phyloP scores from a whole-genome alignment of 2,113 vertebrate genomes.

The Phasianus colchicus region DNA sequence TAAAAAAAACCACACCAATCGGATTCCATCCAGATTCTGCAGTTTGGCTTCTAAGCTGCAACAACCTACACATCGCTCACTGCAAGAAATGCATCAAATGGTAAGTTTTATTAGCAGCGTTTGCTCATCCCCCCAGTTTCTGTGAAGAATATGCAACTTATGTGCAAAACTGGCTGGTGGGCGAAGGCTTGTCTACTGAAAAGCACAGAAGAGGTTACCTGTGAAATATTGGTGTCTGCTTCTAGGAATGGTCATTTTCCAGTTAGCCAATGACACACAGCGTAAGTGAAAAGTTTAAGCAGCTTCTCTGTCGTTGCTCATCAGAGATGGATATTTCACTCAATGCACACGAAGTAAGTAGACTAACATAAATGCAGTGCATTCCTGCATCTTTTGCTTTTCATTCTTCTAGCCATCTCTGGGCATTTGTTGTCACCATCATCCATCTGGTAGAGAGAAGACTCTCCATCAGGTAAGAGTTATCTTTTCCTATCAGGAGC shows the following conservation, averaged over 20 bases:
- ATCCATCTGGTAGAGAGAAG: not conserved
- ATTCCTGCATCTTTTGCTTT: not conserved
- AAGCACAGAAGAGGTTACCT: not conserved
- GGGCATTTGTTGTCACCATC: not conserved
- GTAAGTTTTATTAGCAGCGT: not conserved
- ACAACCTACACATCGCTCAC: not conserved
- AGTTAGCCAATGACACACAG: not conserved
- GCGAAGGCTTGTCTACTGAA: not conserved
- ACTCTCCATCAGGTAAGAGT: not conserved
- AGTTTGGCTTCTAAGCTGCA: not conserved
- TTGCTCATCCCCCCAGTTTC: not conserved
- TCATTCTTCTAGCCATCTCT: not conserved
- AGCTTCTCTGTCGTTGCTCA: not conserved
- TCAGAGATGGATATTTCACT: not conserved
- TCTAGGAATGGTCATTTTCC: constrained; percentile 1
- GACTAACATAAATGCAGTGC: not conserved
- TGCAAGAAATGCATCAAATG: not conserved
- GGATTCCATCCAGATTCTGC: not conserved
- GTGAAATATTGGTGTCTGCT: not conserved
- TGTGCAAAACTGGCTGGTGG: not conserved
- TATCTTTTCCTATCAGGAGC: not conserved
- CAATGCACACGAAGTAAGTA: not conserved
- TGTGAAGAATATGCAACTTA: not conserved
- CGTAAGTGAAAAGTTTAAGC: not conserved
- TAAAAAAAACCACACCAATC: not conserved